A percentile compares a stretch with the other conserved stretches of the same genome.
Evolutionary conservation across 2,797 vertebrate genomes (phyloP).

Genomic region (Spinus pinus): DNA sequence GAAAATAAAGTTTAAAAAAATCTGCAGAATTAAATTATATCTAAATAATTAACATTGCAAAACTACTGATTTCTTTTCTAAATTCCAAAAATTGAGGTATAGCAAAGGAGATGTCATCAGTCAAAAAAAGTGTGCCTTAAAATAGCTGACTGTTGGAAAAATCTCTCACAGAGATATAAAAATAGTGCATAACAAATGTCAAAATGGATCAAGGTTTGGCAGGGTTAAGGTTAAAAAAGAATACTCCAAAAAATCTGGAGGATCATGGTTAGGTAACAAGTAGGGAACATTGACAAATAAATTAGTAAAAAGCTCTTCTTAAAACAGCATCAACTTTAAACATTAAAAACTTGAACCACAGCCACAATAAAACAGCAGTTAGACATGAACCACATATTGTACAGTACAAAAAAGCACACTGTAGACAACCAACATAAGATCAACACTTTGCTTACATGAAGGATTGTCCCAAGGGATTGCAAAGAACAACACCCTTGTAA

Average conservation of each 20-base stretch:
- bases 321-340: slow-evolving; percentile 88
- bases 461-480: slow-evolving; percentile 89
- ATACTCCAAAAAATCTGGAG: slow-evolving; percentile 83
- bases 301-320: slow-evolving; percentile 86
- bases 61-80: slow-evolving; percentile 83
- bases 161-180: slow-evolving; percentile 86
- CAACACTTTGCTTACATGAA: slow-evolving; percentile 83
- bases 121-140: slow-evolving; percentile 84
- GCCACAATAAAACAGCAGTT: slow-evolving; percentile 85
- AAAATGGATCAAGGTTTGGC: slow-evolving; percentile 85
- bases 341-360: slow-evolving; percentile 88
- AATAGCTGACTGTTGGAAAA: slow-evolving; percentile 83
- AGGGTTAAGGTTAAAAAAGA: slow-evolving; percentile 82
- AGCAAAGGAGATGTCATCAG: slow-evolving; percentile 86
- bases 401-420: slow-evolving; percentile 89
- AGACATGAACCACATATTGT: slow-evolving; percentile 84
- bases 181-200: slow-evolving; percentile 97
- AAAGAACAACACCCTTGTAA: slow-evolving; percentile 71
- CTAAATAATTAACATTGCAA: slow-evolving; percentile 84
- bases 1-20: slow-evolving; percentile 92
- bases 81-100: slow-evolving; percentile 87
- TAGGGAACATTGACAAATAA: slow-evolving; percentile 85
- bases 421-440: slow-evolving; percentile 78
- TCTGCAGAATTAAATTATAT: slow-evolving; percentile 89
- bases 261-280: slow-evolving; percentile 83